phyloP scores from a whole-genome alignment of 2,888 invertebrate genomes.

The Tethea ocularis region DNA sequence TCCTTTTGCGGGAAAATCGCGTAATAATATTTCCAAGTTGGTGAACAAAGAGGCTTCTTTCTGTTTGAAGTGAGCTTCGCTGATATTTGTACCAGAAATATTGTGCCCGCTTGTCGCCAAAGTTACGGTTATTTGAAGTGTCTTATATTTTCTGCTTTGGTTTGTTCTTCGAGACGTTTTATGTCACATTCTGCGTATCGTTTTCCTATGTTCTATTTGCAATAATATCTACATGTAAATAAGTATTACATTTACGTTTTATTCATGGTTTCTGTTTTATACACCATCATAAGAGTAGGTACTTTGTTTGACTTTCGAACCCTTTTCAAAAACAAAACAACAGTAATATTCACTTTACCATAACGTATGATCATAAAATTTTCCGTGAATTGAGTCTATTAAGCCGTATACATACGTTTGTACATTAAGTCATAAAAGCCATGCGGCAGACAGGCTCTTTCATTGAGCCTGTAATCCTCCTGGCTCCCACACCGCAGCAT shows the following conservation, averaged over 20 bases:
- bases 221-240: neutral
- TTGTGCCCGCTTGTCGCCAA: conserved; percentile 43
- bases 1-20: conserved; percentile 66
- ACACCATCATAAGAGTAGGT: neutral
- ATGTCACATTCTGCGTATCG: neutral
- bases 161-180: neutral
- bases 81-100: conserved; percentile 56
- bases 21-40: conserved; percentile 75
- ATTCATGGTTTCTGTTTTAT: neutral
- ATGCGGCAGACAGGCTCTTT: conserved; percentile 39
- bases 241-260: neutral
- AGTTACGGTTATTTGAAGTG: conserved; percentile 3
- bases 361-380: conserved; percentile 36
- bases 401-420: conserved; percentile 41
- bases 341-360: conserved; percentile 1
- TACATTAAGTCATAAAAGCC: conserved; percentile 46
- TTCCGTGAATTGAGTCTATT: conserved; percentile 50
- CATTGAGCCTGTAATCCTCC: conserved; percentile 43
- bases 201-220: neutral
- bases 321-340: neutral
- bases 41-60: conserved; percentile 63
- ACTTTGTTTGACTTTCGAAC: neutral
- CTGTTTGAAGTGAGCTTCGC: conserved; percentile 56
- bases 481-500: conserved; percentile 24
- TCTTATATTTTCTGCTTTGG: conserved; percentile 3